Conservation (phyloP, 2,797 vertebrate genomes). For the Poecile montanus region DNA sequence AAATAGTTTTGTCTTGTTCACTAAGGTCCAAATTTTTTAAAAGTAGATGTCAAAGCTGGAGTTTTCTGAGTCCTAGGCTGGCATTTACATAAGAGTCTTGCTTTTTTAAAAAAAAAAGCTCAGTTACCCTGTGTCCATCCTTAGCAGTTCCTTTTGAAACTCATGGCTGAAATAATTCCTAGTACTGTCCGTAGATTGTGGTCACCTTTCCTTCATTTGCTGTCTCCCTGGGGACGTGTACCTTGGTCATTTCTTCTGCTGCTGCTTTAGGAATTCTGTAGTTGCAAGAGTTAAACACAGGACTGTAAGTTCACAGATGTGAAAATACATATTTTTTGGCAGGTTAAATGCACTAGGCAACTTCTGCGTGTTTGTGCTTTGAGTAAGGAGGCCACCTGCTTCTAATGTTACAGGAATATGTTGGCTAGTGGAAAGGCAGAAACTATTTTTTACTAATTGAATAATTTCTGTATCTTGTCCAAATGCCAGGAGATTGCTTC, state of each 20-base stretch:
- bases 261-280: neutral
- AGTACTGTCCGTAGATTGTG: no score
- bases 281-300: slow-evolving; percentile 34
- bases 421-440: slow-evolving; percentile 60
- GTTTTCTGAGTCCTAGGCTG: neutral
- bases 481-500: neutral
- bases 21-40: neutral
- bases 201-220: neutral
- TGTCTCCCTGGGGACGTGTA: neutral
- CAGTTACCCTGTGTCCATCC: neutral
- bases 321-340: slow-evolving; percentile 58
- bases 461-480: slow-evolving; percentile 52
- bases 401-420: slow-evolving; percentile 61
- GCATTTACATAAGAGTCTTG: neutral
- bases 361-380: slow-evolving; percentile 46
- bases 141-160: neutral
- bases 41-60: neutral
- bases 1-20: neutral
- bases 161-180: neutral
- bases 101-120: neutral
- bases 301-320: neutral
- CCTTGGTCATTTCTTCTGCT: neutral
- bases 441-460: slow-evolving; percentile 50
- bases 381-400: slow-evolving; percentile 66
- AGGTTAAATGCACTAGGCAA: slow-evolving; percentile 43